Percentiles rank a stretch among this genome's conserved stretches.
Conservation (phyloP, 2,888 invertebrate species). For the Punctoribates punctum region DNA sequence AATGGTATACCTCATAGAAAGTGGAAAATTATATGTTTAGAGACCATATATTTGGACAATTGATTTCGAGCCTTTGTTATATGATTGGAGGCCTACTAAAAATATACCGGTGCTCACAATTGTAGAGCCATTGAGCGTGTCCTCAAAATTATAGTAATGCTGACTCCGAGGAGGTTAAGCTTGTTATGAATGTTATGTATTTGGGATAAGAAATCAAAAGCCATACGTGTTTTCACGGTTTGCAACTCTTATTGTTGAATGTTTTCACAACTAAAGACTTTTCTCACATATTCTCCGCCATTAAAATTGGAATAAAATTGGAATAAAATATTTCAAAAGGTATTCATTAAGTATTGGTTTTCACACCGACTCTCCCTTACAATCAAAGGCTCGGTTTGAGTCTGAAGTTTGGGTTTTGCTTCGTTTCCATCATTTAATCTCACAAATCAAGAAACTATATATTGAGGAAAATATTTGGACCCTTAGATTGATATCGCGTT, state of each 20-base stretch:
- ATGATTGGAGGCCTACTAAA: conserved; percentile 7
- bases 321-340: neutral
- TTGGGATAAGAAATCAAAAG: conserved; percentile 2
- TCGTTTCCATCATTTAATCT: conserved; percentile 1
- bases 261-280: conserved; percentile 37
- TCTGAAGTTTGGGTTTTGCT: neutral
- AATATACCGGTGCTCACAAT: conserved; percentile 1
- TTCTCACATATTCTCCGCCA: neutral
- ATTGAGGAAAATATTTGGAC: conserved; percentile 8
- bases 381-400: neutral
- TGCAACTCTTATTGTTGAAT: conserved; percentile 25
- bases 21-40: conserved; percentile 35
- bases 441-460: conserved; percentile 10
- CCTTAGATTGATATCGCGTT: conserved; percentile 31
- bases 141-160: conserved; percentile 27
- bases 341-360: neutral
- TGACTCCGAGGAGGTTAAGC: conserved; percentile 7
- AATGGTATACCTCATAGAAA: conserved; percentile 32
- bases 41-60: conserved; percentile 32
- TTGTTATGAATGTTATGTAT: conserved; percentile 2
- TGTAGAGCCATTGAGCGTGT: conserved; percentile 19
- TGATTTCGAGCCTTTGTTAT: conserved; percentile 18
- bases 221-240: conserved; percentile 34
- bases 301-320: conserved; percentile 20
- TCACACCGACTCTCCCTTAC: conserved; percentile 25